Evolutionary conservation across 2,113 vertebrate species (phyloP), one percentile per base, ranked within the genome.

Genomic region (Petrocephalus zakoni): DNA sequence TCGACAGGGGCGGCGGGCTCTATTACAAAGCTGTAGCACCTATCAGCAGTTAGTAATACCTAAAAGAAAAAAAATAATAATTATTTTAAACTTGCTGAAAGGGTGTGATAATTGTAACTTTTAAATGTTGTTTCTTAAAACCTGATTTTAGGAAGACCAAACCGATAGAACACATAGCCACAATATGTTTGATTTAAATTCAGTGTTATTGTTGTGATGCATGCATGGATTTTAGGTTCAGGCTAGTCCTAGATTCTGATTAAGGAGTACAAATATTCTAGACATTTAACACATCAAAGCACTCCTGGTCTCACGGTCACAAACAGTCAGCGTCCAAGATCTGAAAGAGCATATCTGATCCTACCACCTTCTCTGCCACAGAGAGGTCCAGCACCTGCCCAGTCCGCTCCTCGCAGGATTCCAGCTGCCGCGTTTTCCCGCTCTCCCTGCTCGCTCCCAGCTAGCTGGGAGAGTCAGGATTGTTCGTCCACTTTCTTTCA

Each of bases 361-460:
- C 87, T 61, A 90, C 87, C 86, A 88, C 55, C 91, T 90, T 89
- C 92, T 93, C 94, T 91, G 93, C 94, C 93, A 22, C 17, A 83
- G 46, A 49, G 46, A 83, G 81, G 19, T 83, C 19, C 42, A 11
- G 46, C 42, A 49, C 89, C 91, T 85, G 91, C 93, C 95, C 90
- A 91, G 92, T 97, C 96, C 97, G 34, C 91, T 93, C 93, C 87
- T 47, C 5, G 90, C 88, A 68, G 42, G 21, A 94, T 93, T 98
- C 98, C 98, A 95, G 95, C 93, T 94, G 93, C 98, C 97, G 4
- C 91, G 93, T 95, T 98, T 99, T 98, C 95, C 93, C 93, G 46
- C 90, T 92, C 93, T 93, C 95, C 95, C 92, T 92, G 94, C 95
- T 94, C 96, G 94, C 94, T 95, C 96, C 96, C 97, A 47, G 97